phyloP scores from a whole-genome alignment of 2,797 vertebrate species.

The Pipistrellus nathusii region DNA sequence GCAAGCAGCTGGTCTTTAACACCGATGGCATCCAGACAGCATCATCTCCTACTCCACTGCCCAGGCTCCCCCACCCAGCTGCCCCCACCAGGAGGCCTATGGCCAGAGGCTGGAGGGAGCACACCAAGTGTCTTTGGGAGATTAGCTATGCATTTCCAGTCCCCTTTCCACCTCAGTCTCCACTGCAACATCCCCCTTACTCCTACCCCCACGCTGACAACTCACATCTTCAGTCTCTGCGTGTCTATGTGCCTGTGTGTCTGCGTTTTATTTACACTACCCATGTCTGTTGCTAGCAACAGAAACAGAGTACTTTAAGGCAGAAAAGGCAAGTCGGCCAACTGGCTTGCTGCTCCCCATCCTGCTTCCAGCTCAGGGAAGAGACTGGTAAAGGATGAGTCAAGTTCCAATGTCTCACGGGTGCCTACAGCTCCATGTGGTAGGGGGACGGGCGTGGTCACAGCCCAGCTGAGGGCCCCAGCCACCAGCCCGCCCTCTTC shows the following conservation, averaged over 20 bases:
- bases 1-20: not conserved
- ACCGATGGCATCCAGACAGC: not conserved
- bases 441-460: not conserved
- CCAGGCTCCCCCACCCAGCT: not conserved
- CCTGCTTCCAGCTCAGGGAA: conserved; percentile 69
- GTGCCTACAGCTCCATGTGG: not conserved
- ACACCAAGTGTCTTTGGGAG: not conserved
- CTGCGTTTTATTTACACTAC: conserved; percentile 82
- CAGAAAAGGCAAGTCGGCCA: conserved; percentile 74
- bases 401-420: not conserved
- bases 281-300: conserved; percentile 83
- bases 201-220: not conserved
- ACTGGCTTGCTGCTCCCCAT: conserved; percentile 64
- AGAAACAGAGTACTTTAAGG: conserved; percentile 77
- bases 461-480: no score
- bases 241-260: conserved; percentile 71
- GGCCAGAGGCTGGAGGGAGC: not conserved
- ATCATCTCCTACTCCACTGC: not conserved
- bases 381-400: conserved; percentile 27
- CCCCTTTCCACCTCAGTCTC: conserved; percentile 29
- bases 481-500: not conserved
- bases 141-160: not conserved
- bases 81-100: not conserved
- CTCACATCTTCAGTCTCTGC: conserved; percentile 65
- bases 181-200: not conserved